Conservation (phyloP, 2,888 invertebrate genomes). For the Ophioninae sp. region DNA sequence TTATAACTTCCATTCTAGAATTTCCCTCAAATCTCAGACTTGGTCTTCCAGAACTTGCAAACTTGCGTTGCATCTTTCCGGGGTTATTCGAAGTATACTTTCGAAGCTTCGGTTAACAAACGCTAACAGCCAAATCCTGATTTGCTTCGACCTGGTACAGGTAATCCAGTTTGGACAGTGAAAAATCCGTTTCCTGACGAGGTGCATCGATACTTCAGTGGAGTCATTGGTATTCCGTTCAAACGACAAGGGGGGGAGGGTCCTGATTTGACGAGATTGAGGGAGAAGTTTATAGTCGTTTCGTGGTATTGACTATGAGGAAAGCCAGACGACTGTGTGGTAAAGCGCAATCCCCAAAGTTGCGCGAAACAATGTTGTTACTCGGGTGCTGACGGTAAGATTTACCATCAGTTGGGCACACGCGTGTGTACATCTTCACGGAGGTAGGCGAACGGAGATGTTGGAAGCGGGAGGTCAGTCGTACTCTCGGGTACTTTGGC, state of each 20-base stretch:
- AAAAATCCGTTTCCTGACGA: not conserved
- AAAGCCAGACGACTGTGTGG: conserved; percentile 38
- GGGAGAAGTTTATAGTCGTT: conserved; percentile 31
- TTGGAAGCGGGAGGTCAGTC: conserved; percentile 51
- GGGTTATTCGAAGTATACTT: not conserved
- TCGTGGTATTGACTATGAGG: conserved; percentile 27
- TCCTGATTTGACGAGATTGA: conserved; percentile 27
- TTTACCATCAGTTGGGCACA: conserved; percentile 19
- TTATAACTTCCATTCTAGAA: not conserved
- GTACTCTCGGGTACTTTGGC: conserved; percentile 55
- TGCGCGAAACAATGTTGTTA: conserved; percentile 47
- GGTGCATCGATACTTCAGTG: not conserved
- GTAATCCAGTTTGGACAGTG: not conserved
- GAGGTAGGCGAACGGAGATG: conserved; percentile 28
- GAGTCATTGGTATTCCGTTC: not conserved
- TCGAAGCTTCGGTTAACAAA: not conserved
- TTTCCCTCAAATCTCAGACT: not conserved
- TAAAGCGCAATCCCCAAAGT: conserved; percentile 46
- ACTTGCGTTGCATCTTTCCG: not conserved
- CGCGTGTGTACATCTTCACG: conserved; percentile 8
- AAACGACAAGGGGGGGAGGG: not conserved
- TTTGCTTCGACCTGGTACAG: not conserved
- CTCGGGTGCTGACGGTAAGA: conserved; percentile 45
- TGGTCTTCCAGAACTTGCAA: not conserved
- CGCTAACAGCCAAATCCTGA: not conserved